Conservation (phyloP, 1,140 invertebrate species). For the Apocrypta bakeri region DNA sequence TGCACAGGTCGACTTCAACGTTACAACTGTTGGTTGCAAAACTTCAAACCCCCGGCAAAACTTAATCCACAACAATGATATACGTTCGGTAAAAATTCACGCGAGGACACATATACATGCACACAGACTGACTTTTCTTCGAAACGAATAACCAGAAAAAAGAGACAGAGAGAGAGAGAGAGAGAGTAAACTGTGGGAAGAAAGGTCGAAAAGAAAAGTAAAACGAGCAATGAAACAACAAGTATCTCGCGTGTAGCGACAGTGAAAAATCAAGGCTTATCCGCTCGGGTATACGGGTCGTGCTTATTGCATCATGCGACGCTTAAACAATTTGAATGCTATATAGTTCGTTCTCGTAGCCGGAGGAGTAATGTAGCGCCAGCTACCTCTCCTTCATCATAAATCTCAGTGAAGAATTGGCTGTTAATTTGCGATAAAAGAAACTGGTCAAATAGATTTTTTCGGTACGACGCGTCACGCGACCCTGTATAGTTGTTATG, state of each 20-base stretch:
- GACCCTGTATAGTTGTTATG: too few relatives aligned
- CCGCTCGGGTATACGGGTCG: neutral
- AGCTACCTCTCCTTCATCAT: constrained; percentile 5
- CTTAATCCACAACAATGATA: constrained; percentile 25
- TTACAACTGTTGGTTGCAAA: neutral
- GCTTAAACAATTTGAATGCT: constrained; percentile 41
- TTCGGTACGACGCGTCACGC: neutral
- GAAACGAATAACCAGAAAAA: neutral
- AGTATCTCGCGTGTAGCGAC: constrained; percentile 31
- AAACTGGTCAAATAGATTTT: neutral
- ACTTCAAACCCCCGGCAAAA: neutral
- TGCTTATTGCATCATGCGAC: constrained; percentile 34
- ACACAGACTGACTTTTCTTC: neutral
- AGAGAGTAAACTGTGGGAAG: too few relatives aligned
- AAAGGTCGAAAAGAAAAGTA: constrained; percentile 23
- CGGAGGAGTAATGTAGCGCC: neutral
- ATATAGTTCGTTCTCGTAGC: neutral
- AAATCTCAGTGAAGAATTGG: constrained; percentile 20
- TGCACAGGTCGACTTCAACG: neutral
- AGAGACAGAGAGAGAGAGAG: constrained; percentile 3
- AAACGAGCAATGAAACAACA: constrained; percentile 13
- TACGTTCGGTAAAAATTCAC: neutral
- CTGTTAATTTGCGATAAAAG: constrained; percentile 28
- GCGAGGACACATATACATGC: neutral
- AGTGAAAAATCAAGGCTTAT: constrained; percentile 47